Base-by-base conservation (phyloP, 2,888 invertebrate species). In the Griposia aprilina region DNA sequence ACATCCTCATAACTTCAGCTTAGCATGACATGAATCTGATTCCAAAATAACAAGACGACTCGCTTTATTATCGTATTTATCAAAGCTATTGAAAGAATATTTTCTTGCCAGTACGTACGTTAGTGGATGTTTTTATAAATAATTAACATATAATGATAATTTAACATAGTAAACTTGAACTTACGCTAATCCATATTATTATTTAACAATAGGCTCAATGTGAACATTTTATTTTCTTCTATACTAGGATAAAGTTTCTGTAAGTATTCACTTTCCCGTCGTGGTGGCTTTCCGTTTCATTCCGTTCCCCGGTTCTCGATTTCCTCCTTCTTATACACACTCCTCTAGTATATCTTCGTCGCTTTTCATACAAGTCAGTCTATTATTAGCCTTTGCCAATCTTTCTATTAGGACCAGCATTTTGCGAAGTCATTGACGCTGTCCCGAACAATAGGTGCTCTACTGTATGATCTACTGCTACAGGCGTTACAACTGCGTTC, bases 381-480 rank as follows among this genome's bases (percentile, higher is more conserved):
- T 69, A 81, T 70, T 80, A 52, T 80, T 45, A 65, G 48, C 30
- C 50, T 66, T 60, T 26, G 66, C 67, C 83, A 83, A 83, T 82
- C 83, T 72, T 83, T 75, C 72, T 78, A 82, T 82, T 83, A 78
- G 10, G 36, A 55, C 11, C 70, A 57, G 20, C 62, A 69, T 68
- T 68, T 76, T 70, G 57, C 62, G n/a, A 68, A 68, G 76, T 68
- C 71, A 76, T 52, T 48, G 63, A 55, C 41, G 57, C 36, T 66
- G 15, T 30, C 62, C 57, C 67, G 55, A 78, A 82, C 60, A 77
- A 82, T 60, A 45, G 26, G 23, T 26, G 36, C 59, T 36, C 20
- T 48, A 20, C 4, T 71, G 68, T n/a, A 55, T 70, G 41, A 68
- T 62, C 17, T 62, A 36, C 45, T 45, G 48, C 50, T 81, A 57